Evolutionary conservation across 30 jellyfish, hydroid and myxozoan species (phyloP).

Genomic region (Morbakka virulenta): DNA sequence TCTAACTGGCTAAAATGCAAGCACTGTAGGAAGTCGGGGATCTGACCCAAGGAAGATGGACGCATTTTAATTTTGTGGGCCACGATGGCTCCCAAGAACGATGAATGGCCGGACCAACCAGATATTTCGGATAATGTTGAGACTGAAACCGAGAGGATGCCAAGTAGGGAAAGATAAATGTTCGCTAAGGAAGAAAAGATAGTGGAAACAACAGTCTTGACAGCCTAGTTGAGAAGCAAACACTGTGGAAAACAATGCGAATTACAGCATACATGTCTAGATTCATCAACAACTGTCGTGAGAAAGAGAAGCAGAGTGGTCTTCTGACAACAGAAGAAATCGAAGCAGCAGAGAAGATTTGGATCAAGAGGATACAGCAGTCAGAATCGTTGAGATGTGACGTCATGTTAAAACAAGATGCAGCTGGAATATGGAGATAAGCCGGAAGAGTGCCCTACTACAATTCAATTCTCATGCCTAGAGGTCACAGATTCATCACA

Average conservation of each 20-base stretch:
- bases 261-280: slow-evolving; percentile 12
- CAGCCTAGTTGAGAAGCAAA: background rate
- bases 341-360: slow-evolving; percentile 2
- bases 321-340: slow-evolving; percentile 23
- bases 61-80: slow-evolving; percentile 21
- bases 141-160: slow-evolving; percentile 8
- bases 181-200: background rate
- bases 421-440: slow-evolving; percentile 30
- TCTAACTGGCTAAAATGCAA: slow-evolving; percentile 15
- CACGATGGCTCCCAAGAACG: slow-evolving; percentile 39
- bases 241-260: slow-evolving; percentile 23
- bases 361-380: slow-evolving; percentile 27
- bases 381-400: slow-evolving; percentile 5
- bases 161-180: background rate
- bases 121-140: background rate
- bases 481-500: slow-evolving; percentile 13
- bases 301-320: slow-evolving; percentile 8
- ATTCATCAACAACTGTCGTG: slow-evolving; percentile 27
- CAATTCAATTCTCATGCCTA: slow-evolving; percentile 39
- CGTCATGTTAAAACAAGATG: background rate
- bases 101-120: slow-evolving; percentile 22
- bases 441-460: slow-evolving; percentile 30
- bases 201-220: slow-evolving; percentile 15
- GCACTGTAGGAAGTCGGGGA: slow-evolving; percentile 10
- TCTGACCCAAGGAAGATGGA: slow-evolving; percentile 33